These are phyloP conservation scores for Tachycineta bicolor DNA, from an alignment of 2,113 vertebrate genomes.

Conservation along the genomic window DNA sequence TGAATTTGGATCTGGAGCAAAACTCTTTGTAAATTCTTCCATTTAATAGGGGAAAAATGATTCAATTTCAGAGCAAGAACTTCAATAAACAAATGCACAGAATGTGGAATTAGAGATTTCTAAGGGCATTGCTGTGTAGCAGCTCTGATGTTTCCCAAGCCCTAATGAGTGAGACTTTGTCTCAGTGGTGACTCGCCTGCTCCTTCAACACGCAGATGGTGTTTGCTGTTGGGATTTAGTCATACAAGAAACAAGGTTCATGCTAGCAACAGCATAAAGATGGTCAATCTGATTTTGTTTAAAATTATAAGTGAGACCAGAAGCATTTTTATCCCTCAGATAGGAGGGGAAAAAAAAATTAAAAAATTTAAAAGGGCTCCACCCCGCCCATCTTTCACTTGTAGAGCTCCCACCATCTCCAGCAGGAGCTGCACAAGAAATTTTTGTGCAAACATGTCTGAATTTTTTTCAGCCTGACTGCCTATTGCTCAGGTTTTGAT, in stretches of 20 bases:
- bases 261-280: conserved; percentile 57
- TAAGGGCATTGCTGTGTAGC: neutral
- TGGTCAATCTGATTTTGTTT: conserved; percentile 47
- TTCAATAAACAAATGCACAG: neutral
- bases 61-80: neutral
- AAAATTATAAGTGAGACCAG: conserved; percentile 43
- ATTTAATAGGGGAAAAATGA: neutral
- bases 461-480: neutral
- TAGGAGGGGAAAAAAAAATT: fast-evolving
- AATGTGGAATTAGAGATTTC: neutral
- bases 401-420: neutral
- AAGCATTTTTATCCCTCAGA: neutral
- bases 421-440: neutral
- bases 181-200: neutral
- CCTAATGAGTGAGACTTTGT: neutral
- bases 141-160: neutral
- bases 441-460: neutral
- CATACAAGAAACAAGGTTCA: conserved; percentile 63
- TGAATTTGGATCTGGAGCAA: neutral
- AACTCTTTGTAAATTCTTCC: neutral
- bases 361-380: fast-evolving
- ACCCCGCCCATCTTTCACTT: neutral
- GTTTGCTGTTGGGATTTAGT: conserved; percentile 73
- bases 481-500: neutral
- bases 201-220: conserved; percentile 67